Evolutionary conservation across 2,113 vertebrate genomes (phyloP), one percentile per base, ranked within the genome.

Genomic region (Dendrocopos noguchii): DNA sequence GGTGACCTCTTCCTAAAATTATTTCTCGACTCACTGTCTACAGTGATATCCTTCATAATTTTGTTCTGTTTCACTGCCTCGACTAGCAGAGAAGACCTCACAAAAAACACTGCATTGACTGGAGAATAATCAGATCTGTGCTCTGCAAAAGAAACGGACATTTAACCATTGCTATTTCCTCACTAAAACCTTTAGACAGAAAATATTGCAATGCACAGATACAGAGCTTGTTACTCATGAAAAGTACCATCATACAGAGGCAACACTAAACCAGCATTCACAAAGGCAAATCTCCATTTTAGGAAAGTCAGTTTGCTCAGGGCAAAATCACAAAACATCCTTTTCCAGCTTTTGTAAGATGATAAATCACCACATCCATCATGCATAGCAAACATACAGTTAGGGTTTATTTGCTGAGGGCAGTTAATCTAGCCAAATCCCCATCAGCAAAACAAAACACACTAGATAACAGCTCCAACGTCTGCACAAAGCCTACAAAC

Each of bases 221-320:
- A 65, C 22, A 89, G 71, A 89, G 73, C 77, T 96, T 91, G 84
- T 95, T 93, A 60, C 84, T 95, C 86, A 90, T 85, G 95, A 87
- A 94, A 91, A 88, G 63, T 90, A 95, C 93, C 90, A 84, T 90
- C 66, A 94, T 94, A 88, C 84, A 94, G 91, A 95, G 79, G 27
- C 92, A 90, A 78, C 47, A 72, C 65, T 84, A 61, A 82, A 75
- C 68, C 73, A 78, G 46, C 66, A 88, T 86, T 95, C 90, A 78
- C 46, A 65, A 80, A 93, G 42, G 73, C 4, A 8, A 88, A 68
- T 39, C 47, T 61, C 91, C 64, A 28, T 42, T 78, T 92, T 65
- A 88, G 64, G 87, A 96, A 97, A 78, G 93, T 96, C 91, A 90
- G 64, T 86, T 91, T 86, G 77, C 95, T 95, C 55, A 85, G 53